Percentiles rank a stretch among this genome's conserved stretches.
Conservation (phyloP, 2,888 invertebrate species). For the Lasius platythorax region DNA sequence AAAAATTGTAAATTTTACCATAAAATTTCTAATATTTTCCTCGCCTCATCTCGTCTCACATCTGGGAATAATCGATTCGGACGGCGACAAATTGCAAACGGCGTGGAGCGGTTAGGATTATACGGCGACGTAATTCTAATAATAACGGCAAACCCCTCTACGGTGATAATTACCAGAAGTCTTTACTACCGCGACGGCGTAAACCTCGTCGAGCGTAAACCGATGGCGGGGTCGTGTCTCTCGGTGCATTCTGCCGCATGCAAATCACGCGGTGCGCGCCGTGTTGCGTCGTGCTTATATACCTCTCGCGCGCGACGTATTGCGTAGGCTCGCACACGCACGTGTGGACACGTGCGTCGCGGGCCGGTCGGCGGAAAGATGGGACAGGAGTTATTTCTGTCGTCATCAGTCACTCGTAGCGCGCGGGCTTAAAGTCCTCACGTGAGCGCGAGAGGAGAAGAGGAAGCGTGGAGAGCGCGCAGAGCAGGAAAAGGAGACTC, state of each 20-base stretch:
- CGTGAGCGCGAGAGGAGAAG: slow-evolving; percentile 33
- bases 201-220: slow-evolving; percentile 29
- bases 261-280: slow-evolving; percentile 49
- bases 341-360: slow-evolving; percentile 77
- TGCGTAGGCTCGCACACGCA: slow-evolving; percentile 76
- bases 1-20: background rate
- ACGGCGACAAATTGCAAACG: slow-evolving; percentile 16
- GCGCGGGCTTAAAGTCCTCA: slow-evolving; percentile 67
- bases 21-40: background rate
- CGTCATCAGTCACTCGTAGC: slow-evolving; percentile 84
- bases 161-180: slow-evolving; percentile 30
- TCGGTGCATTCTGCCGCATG: slow-evolving; percentile 6
- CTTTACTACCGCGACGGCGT: slow-evolving; percentile 34
- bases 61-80: slow-evolving; percentile 12
- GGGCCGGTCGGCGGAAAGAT: slow-evolving; percentile 70
- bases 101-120: background rate
- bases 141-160: slow-evolving; percentile 31
- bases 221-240: slow-evolving; percentile 8
- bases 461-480: slow-evolving; percentile 38
- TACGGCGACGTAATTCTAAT: slow-evolving; percentile 27
- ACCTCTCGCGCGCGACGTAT: slow-evolving; percentile 18
- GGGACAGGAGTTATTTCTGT: slow-evolving; percentile 82
- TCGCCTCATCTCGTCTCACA: background rate
- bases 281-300: slow-evolving; percentile 29
- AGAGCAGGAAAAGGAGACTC: slow-evolving; percentile 31